Conservation (phyloP, 2,888 invertebrate species). For the Xiphydria camelus region DNA sequence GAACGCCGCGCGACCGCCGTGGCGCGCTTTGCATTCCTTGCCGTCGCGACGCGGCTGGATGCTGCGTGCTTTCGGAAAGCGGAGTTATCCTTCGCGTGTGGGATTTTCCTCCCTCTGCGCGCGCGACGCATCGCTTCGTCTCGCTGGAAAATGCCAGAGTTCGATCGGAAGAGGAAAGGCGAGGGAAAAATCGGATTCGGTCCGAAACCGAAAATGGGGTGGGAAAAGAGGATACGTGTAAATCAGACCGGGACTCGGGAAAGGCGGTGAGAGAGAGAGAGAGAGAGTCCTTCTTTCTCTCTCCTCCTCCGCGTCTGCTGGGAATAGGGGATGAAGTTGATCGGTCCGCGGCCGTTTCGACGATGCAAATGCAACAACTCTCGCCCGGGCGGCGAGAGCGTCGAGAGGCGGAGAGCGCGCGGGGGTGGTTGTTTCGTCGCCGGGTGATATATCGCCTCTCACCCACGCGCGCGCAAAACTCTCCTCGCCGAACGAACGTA, state of each 20-base stretch:
- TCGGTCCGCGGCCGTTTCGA: conserved; percentile 26
- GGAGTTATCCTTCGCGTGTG: conserved; percentile 26
- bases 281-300: too few species aligned
- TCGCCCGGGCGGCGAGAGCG: conserved; percentile 31
- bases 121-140: conserved; percentile 4
- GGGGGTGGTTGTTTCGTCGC: conserved; percentile 54
- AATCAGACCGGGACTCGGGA: conserved; percentile 39
- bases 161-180: too few species aligned
- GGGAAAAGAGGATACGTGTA: conserved; percentile 48
- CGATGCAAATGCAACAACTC: conserved; percentile 56
- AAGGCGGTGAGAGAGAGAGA: conserved; percentile 29
- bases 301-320: conserved; percentile 26
- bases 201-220: too few species aligned
- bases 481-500: conserved; percentile 26
- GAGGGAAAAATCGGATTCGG: too few species aligned
- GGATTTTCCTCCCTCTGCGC: too few species aligned
- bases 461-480: conserved; percentile 11
- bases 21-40: conserved; percentile 11
- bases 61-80: conserved; percentile 23
- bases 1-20: too few species aligned
- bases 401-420: conserved; percentile 7
- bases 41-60: conserved; percentile 12
- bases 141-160: conserved; percentile 37
- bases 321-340: conserved; percentile 34
- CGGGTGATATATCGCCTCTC: conserved; percentile 47